Evolutionary conservation across 2,888 invertebrate species (phyloP), one percentile per base, ranked within the genome.

Genomic region (Drosophila longiperda): DNA sequence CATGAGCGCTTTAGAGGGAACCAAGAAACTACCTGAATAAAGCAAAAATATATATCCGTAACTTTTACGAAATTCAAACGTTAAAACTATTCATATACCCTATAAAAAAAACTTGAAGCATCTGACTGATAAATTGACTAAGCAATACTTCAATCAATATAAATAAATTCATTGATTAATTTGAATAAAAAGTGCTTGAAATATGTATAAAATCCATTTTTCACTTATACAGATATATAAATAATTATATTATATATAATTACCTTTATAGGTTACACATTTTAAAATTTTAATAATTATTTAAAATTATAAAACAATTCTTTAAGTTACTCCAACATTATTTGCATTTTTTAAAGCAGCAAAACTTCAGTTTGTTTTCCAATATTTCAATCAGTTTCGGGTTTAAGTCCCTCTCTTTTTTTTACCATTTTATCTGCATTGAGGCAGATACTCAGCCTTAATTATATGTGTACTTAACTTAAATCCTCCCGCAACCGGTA

Each of bases 391-490:
- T 50, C 26, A n/a, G 6, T 5, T 15, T 9, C 23, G 26, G 34
- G 12, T 45, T 63, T 32, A 64, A 57, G 49, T 49, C 29, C 62
- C 45, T 29, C 5, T 1, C 4, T 29, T 6, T 26, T 26, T 42
- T 59, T 60, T 20, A 60, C 5, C 20, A 40, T 54, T 61, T 61
- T 50, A 58, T 42, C 66, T 62, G 55, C 60, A 64, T 53, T 66
- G 66, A 49, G 53, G 62, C 42, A 54, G 52, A 60, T 48, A 59
- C 38, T 52, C 38, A 67, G 59, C 45, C 59, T 48, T 59, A 55
- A 69, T 68, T 75, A 68, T 68, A 38, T 71, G 53, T 64, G 23
- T 62, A 54, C 50, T 73, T 61, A 66, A 50, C 42, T 53, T 57
- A 49, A 64, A 68, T 42, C 38, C 48, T 33, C 34, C 71, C 62